Evolutionary conservation across 1,140 invertebrate genomes (phyloP).

Genomic region (Portunus trituberculatus): DNA sequence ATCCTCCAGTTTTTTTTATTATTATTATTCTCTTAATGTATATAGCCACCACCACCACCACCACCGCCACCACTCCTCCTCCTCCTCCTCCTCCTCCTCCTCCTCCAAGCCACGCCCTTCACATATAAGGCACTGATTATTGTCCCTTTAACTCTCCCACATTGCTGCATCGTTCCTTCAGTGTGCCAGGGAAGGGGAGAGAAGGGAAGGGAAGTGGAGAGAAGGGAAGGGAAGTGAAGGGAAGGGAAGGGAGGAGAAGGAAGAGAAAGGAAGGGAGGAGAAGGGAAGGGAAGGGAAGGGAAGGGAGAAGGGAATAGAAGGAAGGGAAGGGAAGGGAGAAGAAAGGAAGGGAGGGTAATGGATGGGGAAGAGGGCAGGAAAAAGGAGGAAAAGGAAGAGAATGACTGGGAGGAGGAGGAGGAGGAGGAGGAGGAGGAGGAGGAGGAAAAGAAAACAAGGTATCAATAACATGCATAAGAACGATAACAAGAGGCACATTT

Average conservation of each 20-base stretch:
- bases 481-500: too few species aligned
- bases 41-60: neutral
- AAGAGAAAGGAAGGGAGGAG: neutral
- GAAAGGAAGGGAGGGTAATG: neutral
- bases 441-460: too few species aligned
- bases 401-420: too few species aligned
- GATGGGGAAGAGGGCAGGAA: neutral
- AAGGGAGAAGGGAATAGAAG: neutral
- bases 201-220: neutral
- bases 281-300: neutral
- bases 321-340: too few species aligned
- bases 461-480: neutral
- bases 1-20: neutral
- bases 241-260: neutral
- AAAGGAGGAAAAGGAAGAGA: neutral
- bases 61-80: neutral
- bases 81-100: constrained; percentile 16
- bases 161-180: too few species aligned
- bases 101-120: neutral
- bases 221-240: neutral
- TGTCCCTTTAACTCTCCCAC: neutral
- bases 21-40: neutral
- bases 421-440: too few species aligned
- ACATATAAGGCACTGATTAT: neutral
- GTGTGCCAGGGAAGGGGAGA: neutral